phyloP scores from a whole-genome alignment of 2,797 vertebrate genomes.

The Melanotaenia trifasciata region DNA sequence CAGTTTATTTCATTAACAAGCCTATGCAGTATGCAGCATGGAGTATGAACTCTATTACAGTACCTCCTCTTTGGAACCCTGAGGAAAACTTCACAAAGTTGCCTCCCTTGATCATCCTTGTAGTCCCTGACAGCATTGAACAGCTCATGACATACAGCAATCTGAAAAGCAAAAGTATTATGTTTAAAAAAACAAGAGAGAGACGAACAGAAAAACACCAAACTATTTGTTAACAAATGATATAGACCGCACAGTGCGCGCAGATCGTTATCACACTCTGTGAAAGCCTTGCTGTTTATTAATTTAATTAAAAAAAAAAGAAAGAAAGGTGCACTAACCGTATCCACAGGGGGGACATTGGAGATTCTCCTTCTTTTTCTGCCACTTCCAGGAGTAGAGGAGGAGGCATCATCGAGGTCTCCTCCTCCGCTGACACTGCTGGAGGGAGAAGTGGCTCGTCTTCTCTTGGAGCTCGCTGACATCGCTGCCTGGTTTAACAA shows the following conservation, averaged over 20 bases:
- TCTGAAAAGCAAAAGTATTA: conserved; percentile 75
- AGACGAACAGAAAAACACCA: too few species aligned
- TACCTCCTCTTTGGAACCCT: conserved; percentile 97
- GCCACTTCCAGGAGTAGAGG: conserved; percentile 89
- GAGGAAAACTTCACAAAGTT: conserved; percentile 94
- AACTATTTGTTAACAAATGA: too few species aligned
- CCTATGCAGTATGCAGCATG: not conserved
- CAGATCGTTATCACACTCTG: not conserved
- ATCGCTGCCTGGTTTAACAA: conserved; percentile 50
- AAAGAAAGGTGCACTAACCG: conserved; percentile 78
- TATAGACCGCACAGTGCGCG: not conserved
- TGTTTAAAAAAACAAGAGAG: too few species aligned
- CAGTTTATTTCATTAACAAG: not conserved
- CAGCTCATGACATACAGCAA: conserved; percentile 96
- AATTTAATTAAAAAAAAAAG: not conserved
- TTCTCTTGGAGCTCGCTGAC: conserved; percentile 95
- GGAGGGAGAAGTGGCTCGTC: conserved; percentile 96
- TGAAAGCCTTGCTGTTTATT: not conserved
- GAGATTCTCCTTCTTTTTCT: conserved; percentile 91
- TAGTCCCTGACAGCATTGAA: conserved; percentile 96
- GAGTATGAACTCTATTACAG: not conserved
- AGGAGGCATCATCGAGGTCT: conserved; percentile 92
- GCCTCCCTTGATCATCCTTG: conserved; percentile 95
- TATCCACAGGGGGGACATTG: conserved; percentile 92
- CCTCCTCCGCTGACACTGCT: conserved; percentile 94